These are phyloP conservation scores for Euleptes europaea DNA, from an alignment of 2,113 vertebrate species.

Conservation along the genomic window DNA sequence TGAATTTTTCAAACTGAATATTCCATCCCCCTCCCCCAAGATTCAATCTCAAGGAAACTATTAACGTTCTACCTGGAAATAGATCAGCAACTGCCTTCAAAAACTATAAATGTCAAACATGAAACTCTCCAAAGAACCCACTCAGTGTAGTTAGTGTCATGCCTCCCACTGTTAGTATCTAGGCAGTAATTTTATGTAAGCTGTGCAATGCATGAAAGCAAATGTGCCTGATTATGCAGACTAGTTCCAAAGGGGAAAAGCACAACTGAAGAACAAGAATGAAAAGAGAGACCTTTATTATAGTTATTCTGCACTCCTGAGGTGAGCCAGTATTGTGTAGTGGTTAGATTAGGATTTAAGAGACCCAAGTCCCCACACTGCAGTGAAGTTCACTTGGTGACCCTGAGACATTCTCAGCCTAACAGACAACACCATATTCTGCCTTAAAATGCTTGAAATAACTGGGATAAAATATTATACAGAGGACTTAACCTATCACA, in stretches of 20 bases:
- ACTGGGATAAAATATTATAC: no score
- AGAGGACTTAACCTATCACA: no score
- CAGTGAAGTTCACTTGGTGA: no score
- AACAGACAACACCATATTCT: no score
- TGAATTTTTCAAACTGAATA: neutral
- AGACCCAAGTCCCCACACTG: no score
- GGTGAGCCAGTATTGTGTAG: no score
- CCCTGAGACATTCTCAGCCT: no score
- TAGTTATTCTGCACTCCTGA: neutral
- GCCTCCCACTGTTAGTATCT: neutral
- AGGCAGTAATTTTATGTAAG: neutral
- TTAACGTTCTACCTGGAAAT: neutral
- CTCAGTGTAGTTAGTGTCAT: conserved; percentile 28
- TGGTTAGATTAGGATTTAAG: no score
- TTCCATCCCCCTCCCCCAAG: conserved; percentile 14
- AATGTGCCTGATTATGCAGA: neutral
- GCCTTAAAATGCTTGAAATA: no score
- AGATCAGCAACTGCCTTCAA: conserved; percentile 22
- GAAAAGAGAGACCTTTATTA: neutral
- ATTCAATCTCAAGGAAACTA: neutral
- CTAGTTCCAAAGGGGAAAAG: neutral
- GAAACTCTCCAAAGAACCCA: neutral
- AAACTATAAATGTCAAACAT: conserved; percentile 45
- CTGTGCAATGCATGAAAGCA: neutral
- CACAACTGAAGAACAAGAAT: neutral